These are phyloP conservation scores for Columba guinea DNA, from an alignment of 2,797 vertebrate species.

Conservation along the genomic window DNA sequence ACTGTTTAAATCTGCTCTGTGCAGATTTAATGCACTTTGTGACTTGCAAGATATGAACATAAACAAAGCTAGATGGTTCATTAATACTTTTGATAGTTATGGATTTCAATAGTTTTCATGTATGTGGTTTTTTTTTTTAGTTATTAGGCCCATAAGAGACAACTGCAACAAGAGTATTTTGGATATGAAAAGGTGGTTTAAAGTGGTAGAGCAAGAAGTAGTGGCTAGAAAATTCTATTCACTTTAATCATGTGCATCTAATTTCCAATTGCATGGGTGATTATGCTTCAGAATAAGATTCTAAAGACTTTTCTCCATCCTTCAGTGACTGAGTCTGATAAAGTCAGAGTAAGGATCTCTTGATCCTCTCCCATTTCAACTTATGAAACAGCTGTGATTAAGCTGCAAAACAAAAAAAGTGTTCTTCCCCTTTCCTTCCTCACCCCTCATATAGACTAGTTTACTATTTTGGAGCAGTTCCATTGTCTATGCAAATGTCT, in stretches of 20 bases:
- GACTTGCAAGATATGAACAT: background rate
- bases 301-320: background rate
- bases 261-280: background rate
- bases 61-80: background rate
- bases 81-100: background rate
- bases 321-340: background rate
- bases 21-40: background rate
- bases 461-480: background rate
- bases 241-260: background rate
- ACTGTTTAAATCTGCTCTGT: background rate
- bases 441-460: fast-evolving
- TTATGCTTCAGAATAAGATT: background rate
- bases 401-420: background rate
- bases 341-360: background rate
- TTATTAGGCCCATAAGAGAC: background rate
- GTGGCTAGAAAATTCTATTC: background rate
- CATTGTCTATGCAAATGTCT: background rate
- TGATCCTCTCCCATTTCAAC: background rate
- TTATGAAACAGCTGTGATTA: background rate
- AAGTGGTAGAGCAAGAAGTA: background rate
- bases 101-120: background rate
- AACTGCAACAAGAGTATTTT: background rate
- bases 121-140: background rate
- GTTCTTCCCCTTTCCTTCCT: background rate
- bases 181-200: background rate